Evolutionary conservation across 2,113 vertebrate species (phyloP).

Genomic region (Solenodon paradoxus): DNA sequence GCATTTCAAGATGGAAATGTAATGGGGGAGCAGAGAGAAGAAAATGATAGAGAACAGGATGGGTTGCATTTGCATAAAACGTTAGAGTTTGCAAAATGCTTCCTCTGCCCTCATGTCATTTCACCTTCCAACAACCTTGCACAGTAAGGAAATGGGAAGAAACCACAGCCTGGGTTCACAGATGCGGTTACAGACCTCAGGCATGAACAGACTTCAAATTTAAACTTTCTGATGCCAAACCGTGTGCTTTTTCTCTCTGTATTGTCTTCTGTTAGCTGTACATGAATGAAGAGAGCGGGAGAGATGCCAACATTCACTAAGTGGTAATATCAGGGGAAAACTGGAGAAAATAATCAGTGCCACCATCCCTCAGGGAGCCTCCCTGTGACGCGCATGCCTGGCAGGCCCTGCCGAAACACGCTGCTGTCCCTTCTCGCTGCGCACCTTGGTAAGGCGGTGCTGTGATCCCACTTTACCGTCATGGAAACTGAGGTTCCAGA

Average conservation of each 20-base stretch:
- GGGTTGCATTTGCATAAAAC: not conserved
- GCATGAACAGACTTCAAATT: not conserved
- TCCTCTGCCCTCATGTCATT: not conserved
- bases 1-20: not conserved
- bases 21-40: not conserved
- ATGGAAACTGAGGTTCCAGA: not conserved
- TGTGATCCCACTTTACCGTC: not conserved
- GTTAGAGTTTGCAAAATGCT: not conserved
- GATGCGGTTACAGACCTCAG: not conserved
- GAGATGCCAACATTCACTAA: not conserved
- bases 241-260: not conserved
- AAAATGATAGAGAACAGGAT: not conserved
- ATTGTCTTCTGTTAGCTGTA: not conserved
- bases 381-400: fast-evolving
- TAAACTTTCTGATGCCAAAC: not conserved
- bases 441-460: too few species aligned
- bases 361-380: not conserved
- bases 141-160: not conserved
- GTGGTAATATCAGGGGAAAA: not conserved
- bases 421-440: not conserved
- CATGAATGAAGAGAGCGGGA: not conserved
- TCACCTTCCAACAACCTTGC: not conserved
- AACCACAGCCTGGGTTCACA: fast-evolving
- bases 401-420: not conserved
- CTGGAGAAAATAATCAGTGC: not conserved